A percentile compares a stretch with the other conserved stretches of the same genome.
These are phyloP conservation scores for Sciurus vulgaris DNA, from an alignment of 2,797 vertebrate species.

Conservation along the genomic window DNA sequence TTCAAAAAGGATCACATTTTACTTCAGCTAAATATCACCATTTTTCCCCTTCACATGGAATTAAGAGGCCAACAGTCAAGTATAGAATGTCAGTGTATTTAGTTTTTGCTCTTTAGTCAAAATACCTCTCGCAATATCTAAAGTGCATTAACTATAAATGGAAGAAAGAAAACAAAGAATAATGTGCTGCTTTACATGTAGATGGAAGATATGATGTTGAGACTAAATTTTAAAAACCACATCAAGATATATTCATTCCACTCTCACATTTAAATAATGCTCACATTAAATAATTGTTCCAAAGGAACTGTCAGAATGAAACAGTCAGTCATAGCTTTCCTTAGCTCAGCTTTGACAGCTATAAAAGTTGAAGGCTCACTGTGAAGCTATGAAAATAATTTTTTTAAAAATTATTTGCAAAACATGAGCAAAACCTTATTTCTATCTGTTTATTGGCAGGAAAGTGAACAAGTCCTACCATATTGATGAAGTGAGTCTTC, in stretches of 20 bases:
- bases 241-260: constrained; percentile 65
- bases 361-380: constrained; percentile 42
- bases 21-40: constrained; percentile 28
- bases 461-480: constrained; percentile 54
- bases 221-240: constrained; percentile 70
- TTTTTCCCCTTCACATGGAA: constrained; percentile 2
- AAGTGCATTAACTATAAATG: constrained; percentile 54
- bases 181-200: constrained; percentile 75
- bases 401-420: constrained; percentile 68
- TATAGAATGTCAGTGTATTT: constrained; percentile 30
- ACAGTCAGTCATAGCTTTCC: constrained; percentile 63
- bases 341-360: constrained; percentile 59
- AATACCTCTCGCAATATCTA: constrained; percentile 42
- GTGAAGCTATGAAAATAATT: constrained; percentile 61
- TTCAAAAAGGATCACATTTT: constrained; percentile 50
- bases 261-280: constrained; percentile 78
- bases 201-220: constrained; percentile 71
- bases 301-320: constrained; percentile 79
- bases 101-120: constrained; percentile 61
- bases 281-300: constrained; percentile 81
- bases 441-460: constrained; percentile 53
- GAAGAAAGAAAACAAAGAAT: constrained; percentile 60
- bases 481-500: constrained; percentile 52
- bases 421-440: constrained; percentile 74
- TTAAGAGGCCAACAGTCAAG: constrained; percentile 6